Base-by-base conservation (phyloP, 2,888 invertebrate genomes). In the Heliconius charithonia region DNA sequence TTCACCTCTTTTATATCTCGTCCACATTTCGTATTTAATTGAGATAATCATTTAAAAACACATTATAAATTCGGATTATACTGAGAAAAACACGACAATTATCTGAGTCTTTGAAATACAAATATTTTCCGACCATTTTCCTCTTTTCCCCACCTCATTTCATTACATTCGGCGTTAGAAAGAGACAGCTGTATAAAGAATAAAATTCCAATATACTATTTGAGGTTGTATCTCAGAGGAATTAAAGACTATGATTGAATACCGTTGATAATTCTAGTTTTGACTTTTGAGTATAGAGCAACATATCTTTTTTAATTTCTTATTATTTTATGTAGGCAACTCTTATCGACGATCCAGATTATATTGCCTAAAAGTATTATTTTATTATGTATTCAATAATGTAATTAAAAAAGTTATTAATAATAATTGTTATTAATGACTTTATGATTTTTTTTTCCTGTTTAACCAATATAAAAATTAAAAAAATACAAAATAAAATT, bases 61-160 rank as follows among this genome's bases (percentile, higher is more conserved):
- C 70, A 80, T 75, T 75, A 41, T 72, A 77, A 80, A 77, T 75
- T 66, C 76, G 69, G 73, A 80, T 79, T 79, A 75, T 74, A 67
- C 66, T 66, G 41, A 78, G 62, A 78, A 80, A 80, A 73, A 80
- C 62, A 78, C 78, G 76, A 76, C 75, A 76, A 69, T 81, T 74
- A 82, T 78, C 80, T 76, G 76, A 80, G 79, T 69, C 79, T 81
- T 80, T 81, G 78, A 82, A 82, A 84, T 81, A 84, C 80, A 84
- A 82, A 83, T 81, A 84, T 83, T 82, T 84, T 81, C 81, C 83
- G 81, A 80, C 83, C 85, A 85, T 83, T 85, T 84, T 83, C 83
- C 80, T 79, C 80, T 80, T 83, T 84, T 83, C 82, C 81, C 78
- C 79, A 81, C 81, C 73, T 77, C 67, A 71, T 75, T 75, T 75